Evolutionary conservation across 2,797 vertebrate genomes (phyloP).

Genomic region (Lycodopsis pacificus): DNA sequence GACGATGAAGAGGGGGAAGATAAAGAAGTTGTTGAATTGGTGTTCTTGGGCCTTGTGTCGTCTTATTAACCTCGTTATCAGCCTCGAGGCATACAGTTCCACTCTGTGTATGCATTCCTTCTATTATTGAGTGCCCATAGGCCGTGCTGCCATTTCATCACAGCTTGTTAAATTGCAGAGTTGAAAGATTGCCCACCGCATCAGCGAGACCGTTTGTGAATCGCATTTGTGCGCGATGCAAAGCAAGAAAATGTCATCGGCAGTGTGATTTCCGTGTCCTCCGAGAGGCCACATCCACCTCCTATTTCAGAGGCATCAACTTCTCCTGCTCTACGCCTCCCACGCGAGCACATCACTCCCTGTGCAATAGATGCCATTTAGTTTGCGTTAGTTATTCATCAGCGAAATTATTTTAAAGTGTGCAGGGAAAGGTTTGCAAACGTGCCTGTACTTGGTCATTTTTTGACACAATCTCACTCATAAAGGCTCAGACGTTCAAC

Average conservation of each 20-base stretch:
- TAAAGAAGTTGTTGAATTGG: slow-evolving; percentile 37
- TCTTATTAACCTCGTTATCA: slow-evolving; percentile 62
- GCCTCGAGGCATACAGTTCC: slow-evolving; percentile 38
- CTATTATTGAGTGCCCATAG: slow-evolving; percentile 42
- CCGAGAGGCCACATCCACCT: slow-evolving; percentile 41
- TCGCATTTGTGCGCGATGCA: slow-evolving; percentile 47
- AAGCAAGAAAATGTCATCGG: slow-evolving; percentile 61
- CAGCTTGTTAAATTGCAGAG: slow-evolving; percentile 48
- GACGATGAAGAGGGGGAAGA: slow-evolving; percentile 25
- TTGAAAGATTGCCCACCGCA: slow-evolving; percentile 49
- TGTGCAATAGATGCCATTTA: slow-evolving; percentile 48
- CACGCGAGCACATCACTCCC: slow-evolving; percentile 26
- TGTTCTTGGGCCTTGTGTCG: slow-evolving; percentile 30
- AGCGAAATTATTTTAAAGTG: slow-evolving; percentile 39
- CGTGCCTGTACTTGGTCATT: slow-evolving; percentile 37
- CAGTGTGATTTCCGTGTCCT: slow-evolving; percentile 27
- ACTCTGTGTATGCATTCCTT: slow-evolving; percentile 45
- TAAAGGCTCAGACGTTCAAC: slow-evolving; percentile 2
- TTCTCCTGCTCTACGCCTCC: slow-evolving; percentile 36
- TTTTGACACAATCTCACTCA: slow-evolving; percentile 28
- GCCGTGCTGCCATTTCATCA: slow-evolving; percentile 54
- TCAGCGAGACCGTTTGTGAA: slow-evolving; percentile 41
- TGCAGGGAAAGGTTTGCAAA: slow-evolving; percentile 38
- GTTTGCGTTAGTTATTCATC: slow-evolving; percentile 54
- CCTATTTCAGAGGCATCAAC: slow-evolving; percentile 45